A percentile compares a stretch with the other conserved stretches of the same genome.
phyloP scores from a whole-genome alignment of 2,888 invertebrate species.

The Drosophila recens region DNA sequence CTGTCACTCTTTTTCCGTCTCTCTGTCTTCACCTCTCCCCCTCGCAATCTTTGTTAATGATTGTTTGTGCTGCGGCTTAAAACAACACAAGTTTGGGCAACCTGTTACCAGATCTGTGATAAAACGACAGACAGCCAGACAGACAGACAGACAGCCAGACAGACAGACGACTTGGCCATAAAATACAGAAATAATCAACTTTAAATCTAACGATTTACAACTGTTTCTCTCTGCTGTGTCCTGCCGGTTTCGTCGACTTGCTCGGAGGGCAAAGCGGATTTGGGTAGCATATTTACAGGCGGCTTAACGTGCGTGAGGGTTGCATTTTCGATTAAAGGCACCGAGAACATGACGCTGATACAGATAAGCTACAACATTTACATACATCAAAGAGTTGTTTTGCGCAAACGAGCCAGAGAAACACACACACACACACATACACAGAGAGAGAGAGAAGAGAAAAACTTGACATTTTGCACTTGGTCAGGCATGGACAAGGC shows the following conservation, averaged over 20 bases:
- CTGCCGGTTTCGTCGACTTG: slow-evolving; percentile 4
- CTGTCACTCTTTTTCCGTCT: neutral
- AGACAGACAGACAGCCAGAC: slow-evolving; percentile 16
- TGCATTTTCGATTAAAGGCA: slow-evolving; percentile 70
- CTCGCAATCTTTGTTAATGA: slow-evolving; percentile 16
- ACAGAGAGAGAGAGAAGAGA: slow-evolving; percentile 1
- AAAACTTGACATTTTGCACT: slow-evolving; percentile 79
- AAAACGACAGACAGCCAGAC: slow-evolving; percentile 25
- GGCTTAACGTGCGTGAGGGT: slow-evolving; percentile 63
- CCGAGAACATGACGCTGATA: slow-evolving; percentile 49
- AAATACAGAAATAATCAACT: slow-evolving; percentile 62
- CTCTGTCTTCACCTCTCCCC: neutral
- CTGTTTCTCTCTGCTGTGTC: slow-evolving; percentile 17
- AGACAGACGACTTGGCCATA: slow-evolving; percentile 39
- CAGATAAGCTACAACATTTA: slow-evolving; percentile 74
- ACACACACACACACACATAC: slow-evolving; percentile 21
- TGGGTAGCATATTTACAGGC: slow-evolving; percentile 54
- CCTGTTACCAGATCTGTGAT: slow-evolving; percentile 60
- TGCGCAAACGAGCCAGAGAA: slow-evolving; percentile 34
- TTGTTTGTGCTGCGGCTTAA: slow-evolving; percentile 49
- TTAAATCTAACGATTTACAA: slow-evolving; percentile 67
- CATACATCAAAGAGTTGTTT: slow-evolving; percentile 68
- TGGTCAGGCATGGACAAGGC: slow-evolving; percentile 70
- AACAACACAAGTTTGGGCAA: slow-evolving; percentile 45
- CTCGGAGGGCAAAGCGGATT: slow-evolving; percentile 51